Evolutionary conservation across 2,113 vertebrate genomes (phyloP).

Genomic region (Erpornis zantholeuca): DNA sequence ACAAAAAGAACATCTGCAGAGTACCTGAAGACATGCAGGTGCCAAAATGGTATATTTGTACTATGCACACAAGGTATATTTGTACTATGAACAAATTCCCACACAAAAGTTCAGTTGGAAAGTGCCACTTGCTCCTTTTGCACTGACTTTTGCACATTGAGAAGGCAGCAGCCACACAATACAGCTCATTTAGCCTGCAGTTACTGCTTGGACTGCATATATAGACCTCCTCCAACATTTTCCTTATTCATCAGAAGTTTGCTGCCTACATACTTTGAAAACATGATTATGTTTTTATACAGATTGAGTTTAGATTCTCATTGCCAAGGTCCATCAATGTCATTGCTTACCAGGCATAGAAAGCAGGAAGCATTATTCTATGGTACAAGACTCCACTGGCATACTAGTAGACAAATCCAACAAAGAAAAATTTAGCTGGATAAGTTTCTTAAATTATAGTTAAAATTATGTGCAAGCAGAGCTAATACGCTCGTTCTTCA

Average conservation of each 20-base stretch:
- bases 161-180: neutral
- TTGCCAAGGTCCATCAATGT: neutral
- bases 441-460: neutral
- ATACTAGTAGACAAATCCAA: neutral
- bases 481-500: neutral
- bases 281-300: neutral
- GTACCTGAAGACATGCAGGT: neutral
- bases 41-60: neutral
- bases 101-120: neutral
- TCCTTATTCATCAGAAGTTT: neutral
- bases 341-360: neutral
- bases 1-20: neutral
- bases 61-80: neutral
- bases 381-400: neutral
- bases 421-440: neutral
- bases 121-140: neutral
- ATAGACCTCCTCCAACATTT: neutral
- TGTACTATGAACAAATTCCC: neutral
- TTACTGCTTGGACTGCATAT: neutral
- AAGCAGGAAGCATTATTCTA: neutral
- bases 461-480: neutral
- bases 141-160: too few relatives aligned
- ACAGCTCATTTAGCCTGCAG: neutral
- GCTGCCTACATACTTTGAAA: neutral
- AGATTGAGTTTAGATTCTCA: neutral